phyloP scores from a whole-genome alignment of 1,140 invertebrate species.

The Brachionus sp. region DNA sequence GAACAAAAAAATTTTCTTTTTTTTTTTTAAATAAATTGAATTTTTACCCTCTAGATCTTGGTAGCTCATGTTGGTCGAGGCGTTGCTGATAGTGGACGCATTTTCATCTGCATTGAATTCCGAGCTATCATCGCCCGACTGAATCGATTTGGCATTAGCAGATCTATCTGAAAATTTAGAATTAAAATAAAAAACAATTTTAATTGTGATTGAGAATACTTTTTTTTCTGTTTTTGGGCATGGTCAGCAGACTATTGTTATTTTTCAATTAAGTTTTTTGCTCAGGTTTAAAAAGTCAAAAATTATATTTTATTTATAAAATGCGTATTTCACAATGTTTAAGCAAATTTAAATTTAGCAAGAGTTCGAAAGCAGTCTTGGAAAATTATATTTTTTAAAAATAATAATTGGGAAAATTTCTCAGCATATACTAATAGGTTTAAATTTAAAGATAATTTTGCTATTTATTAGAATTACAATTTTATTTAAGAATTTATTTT shows the following conservation, averaged over 20 bases:
- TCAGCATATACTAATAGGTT: too few species aligned
- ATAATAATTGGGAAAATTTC: too few species aligned
- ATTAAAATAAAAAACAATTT: not conserved
- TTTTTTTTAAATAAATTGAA: not conserved
- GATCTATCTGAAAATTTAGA: not conserved
- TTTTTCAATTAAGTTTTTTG: too few species aligned
- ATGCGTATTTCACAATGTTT: not conserved
- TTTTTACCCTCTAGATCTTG: not conserved
- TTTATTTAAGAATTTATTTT: too few species aligned
- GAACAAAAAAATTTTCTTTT: not conserved
- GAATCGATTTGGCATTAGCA: not conserved
- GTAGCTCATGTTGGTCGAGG: slow-evolving; percentile 5
- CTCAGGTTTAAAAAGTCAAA: not conserved
- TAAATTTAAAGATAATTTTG: too few species aligned
- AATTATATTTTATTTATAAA: not conserved
- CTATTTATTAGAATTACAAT: too few species aligned
- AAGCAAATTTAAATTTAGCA: not conserved
- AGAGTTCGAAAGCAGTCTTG: too few species aligned
- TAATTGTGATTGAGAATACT: not conserved
- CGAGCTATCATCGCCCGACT: slow-evolving; percentile 6
- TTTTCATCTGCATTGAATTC: slow-evolving; percentile 25
- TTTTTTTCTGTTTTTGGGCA: slow-evolving; percentile 24
- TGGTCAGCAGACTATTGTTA: too few species aligned
- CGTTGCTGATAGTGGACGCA: slow-evolving; percentile 36
- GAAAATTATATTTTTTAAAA: too few species aligned